Evolutionary conservation across 2,797 vertebrate species (phyloP).

Genomic region (Galagoides demidoff): DNA sequence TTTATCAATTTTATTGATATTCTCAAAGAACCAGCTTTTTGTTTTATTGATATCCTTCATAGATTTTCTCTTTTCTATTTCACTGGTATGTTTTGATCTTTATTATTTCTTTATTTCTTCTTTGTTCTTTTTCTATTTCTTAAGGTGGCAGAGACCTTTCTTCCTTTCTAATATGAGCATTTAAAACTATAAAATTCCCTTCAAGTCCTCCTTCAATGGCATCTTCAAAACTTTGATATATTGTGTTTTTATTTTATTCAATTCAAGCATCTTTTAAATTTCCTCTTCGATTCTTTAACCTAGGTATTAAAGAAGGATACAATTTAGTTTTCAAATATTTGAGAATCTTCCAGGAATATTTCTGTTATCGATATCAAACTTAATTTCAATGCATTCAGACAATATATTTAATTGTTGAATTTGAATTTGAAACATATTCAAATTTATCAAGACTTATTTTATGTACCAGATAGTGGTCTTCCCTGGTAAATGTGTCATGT

Average conservation of each 20-base stretch:
- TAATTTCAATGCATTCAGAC: constrained; percentile 14
- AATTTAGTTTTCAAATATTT: constrained; percentile 38
- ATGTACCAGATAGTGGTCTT: background rate
- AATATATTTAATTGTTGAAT: constrained; percentile 33
- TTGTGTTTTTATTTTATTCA: constrained; percentile 33
- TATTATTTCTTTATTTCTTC: constrained; percentile 5
- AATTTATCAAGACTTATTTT: background rate
- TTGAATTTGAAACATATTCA: no score
- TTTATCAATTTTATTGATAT: background rate
- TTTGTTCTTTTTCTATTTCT: background rate
- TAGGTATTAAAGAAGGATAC: background rate
- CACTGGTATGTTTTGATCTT: background rate
- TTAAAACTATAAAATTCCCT: constrained; percentile 7
- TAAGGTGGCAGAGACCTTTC: background rate
- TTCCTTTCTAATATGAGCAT: background rate
- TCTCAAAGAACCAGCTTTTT: background rate
- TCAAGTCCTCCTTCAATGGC: background rate
- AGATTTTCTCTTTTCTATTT: background rate
- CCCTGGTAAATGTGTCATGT: background rate
- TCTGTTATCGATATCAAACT: constrained; percentile 10
- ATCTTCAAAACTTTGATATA: background rate
- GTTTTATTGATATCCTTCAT: background rate
- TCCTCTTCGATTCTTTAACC: background rate
- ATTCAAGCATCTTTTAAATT: constrained; percentile 16
- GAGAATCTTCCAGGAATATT: background rate